Evolutionary conservation across 2,888 invertebrate genomes (phyloP).

Genomic region (Horisme vitalbata): DNA sequence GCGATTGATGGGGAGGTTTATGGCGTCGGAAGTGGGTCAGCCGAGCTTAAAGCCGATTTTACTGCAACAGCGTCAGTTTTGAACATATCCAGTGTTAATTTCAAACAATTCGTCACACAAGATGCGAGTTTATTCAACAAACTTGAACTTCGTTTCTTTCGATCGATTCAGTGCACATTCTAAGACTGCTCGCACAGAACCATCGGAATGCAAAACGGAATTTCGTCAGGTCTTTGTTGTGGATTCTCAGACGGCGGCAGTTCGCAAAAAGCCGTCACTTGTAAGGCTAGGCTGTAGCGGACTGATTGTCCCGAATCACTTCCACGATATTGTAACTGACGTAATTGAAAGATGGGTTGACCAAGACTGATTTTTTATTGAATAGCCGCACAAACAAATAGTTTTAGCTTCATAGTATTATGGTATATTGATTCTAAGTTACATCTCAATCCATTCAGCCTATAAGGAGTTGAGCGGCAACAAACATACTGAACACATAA

Average conservation of each 20-base stretch:
- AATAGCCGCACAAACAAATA: no score
- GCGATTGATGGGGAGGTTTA: slow-evolving; percentile 70
- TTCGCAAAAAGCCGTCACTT: slow-evolving; percentile 76
- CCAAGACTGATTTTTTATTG: no score
- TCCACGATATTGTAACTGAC: no score
- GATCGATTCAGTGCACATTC: slow-evolving; percentile 59
- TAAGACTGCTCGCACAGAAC: slow-evolving; percentile 62
- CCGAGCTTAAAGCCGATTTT: slow-evolving; percentile 42
- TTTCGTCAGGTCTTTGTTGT: slow-evolving; percentile 73
- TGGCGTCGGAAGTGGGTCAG: slow-evolving; percentile 70
- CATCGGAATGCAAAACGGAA: slow-evolving; percentile 77
- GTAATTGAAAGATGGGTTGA: no score
- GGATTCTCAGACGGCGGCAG: slow-evolving; percentile 80
- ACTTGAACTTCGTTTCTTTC: slow-evolving; percentile 29
- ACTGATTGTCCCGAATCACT: slow-evolving; percentile 48
- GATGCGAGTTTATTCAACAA: slow-evolving; percentile 16
- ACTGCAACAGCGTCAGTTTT: slow-evolving; percentile 29
- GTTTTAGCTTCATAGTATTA: no score
- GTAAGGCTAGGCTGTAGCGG: slow-evolving; percentile 49
- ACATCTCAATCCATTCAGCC: no score
- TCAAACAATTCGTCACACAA: slow-evolving; percentile 24
- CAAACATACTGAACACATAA: no score
- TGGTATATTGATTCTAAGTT: no score
- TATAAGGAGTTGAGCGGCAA: no score
- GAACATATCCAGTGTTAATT: no score